Evolutionary conservation across 1,140 invertebrate genomes (phyloP).

Genomic region (Euwallacea fornicatus): DNA sequence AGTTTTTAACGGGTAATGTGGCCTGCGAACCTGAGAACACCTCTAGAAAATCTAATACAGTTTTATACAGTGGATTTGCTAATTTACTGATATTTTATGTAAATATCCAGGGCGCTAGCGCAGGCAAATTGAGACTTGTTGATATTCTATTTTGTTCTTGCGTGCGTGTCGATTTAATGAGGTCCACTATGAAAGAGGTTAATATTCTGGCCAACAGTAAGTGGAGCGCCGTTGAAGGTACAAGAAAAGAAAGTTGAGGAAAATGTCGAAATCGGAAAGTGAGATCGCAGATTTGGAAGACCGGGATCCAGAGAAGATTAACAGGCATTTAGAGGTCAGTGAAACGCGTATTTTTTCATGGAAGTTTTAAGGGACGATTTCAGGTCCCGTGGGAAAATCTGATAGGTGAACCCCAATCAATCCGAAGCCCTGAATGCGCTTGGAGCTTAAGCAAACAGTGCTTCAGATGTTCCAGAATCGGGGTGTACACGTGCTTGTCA

Average conservation of each 20-base stretch:
- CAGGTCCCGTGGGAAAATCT: constrained; percentile 78
- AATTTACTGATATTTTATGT: too few relatives aligned
- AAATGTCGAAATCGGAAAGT: constrained; percentile 43
- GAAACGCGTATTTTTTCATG: background rate
- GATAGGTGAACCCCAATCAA: constrained; percentile 75
- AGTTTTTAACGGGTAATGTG: too few relatives aligned
- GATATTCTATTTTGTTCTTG: constrained; percentile 16
- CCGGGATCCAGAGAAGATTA: constrained; percentile 68
- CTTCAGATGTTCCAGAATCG: constrained; percentile 67
- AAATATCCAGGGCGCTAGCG: background rate
- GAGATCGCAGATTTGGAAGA: constrained; percentile 64
- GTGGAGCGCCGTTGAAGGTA: background rate
- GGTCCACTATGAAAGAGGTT: constrained; percentile 9
- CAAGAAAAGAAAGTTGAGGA: background rate
- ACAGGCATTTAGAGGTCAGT: constrained; percentile 69
- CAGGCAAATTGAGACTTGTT: constrained; percentile 19
- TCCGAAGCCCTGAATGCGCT: constrained; percentile 71
- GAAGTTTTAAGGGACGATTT: constrained; percentile 1
- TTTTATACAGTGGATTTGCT: too few relatives aligned
- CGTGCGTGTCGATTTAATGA: constrained; percentile 8
- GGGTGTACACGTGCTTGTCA: constrained; percentile 71
- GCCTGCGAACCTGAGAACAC: too few relatives aligned
- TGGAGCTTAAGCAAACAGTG: constrained; percentile 72
- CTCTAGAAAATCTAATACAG: too few relatives aligned
- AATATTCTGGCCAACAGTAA: constrained; percentile 19